These are phyloP conservation scores for Anguilla marmorata DNA, from an alignment of 2,797 vertebrate genomes.

Conservation along the genomic window DNA sequence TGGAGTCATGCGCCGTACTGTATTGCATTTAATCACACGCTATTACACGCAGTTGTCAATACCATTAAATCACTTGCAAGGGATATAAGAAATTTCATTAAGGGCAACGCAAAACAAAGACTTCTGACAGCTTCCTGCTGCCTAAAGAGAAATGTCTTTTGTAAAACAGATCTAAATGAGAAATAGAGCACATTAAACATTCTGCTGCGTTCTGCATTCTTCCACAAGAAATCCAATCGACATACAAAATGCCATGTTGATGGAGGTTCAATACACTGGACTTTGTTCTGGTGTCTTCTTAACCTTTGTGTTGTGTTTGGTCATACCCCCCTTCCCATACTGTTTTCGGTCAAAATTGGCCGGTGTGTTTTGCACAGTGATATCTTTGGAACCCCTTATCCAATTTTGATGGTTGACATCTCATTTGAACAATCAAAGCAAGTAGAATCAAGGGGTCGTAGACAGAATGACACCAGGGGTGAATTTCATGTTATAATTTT, in stretches of 20 bases:
- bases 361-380: too few relatives aligned
- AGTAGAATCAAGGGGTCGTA: too few relatives aligned
- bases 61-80: neutral
- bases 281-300: neutral
- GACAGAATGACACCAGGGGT: too few relatives aligned
- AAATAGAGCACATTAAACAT: conserved; percentile 24
- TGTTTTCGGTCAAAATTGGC: too few relatives aligned
- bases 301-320: too few relatives aligned
- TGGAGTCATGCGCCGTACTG: neutral
- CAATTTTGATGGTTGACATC: too few relatives aligned
- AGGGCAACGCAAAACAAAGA: neutral
- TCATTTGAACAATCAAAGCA: too few relatives aligned
- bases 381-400: too few relatives aligned
- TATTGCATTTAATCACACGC: neutral
- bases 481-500: too few relatives aligned
- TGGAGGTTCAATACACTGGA: neutral
- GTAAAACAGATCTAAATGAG: neutral
- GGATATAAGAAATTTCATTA: neutral
- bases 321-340: too few relatives aligned
- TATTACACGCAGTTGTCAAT: neutral
- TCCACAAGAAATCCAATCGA: neutral
- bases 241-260: neutral
- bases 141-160: neutral
- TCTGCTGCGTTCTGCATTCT: neutral
- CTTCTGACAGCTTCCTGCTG: neutral